A percentile compares a stretch with the other conserved stretches of the same genome.
Conservation (phyloP, 92 coral and sea anemone genomes). For the Porites lobata region DNA sequence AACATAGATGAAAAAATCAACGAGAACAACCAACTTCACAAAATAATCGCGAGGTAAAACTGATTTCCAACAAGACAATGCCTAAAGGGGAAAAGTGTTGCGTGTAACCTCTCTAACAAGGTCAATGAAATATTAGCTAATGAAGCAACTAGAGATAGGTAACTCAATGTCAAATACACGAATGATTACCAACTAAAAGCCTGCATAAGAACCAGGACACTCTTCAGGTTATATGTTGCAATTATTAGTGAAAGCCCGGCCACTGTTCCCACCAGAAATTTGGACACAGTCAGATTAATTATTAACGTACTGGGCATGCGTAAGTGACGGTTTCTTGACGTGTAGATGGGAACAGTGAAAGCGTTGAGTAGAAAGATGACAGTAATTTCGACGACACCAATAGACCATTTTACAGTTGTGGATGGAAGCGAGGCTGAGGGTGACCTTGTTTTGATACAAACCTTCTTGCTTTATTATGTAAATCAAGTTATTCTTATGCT, state of each 20-base stretch:
- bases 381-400: background rate
- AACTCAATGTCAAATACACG: background rate
- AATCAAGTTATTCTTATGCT: too few relatives aligned
- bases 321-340: conserved; percentile 13
- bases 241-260: background rate
- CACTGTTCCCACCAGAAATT: background rate
- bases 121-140: background rate
- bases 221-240: background rate
- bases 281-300: conserved; percentile 7
- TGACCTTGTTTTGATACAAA: too few relatives aligned
- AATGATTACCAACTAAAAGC: background rate
- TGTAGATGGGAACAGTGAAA: background rate
- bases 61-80: background rate
- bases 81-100: conserved; percentile 4
- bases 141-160: background rate
- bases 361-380: background rate
- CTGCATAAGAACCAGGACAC: background rate
- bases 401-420: too few relatives aligned
- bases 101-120: background rate
- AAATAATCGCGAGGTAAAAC: background rate
- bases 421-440: too few relatives aligned
- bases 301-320: conserved; percentile 27
- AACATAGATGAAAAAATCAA: background rate
- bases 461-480: too few relatives aligned
- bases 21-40: background rate